phyloP scores from a whole-genome alignment of 2,797 vertebrate species.

The Acipenser oxyrinchus region DNA sequence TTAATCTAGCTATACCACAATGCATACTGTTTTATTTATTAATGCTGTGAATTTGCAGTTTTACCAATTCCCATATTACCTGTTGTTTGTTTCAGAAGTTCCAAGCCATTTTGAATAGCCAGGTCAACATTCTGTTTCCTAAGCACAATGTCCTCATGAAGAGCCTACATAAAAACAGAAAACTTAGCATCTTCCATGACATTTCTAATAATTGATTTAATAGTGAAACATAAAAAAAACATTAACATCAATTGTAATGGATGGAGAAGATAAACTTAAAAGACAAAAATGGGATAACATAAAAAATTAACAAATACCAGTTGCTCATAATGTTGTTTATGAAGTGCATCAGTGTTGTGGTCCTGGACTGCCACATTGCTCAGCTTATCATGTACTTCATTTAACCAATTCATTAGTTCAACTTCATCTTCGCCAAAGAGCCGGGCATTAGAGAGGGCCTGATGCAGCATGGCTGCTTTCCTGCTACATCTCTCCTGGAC shows the following conservation, averaged over 20 bases:
- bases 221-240: not conserved
- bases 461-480: constrained; percentile 82
- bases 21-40: too few relatives aligned
- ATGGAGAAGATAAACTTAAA: too few relatives aligned
- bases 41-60: too few relatives aligned
- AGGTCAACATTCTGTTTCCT: constrained; percentile 85
- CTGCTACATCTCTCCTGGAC: constrained; percentile 81
- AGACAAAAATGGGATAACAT: too few relatives aligned
- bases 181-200: too few relatives aligned
- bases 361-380: constrained; percentile 74
- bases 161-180: constrained; percentile 54
- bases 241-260: constrained; percentile 26
- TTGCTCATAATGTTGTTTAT: constrained; percentile 79
- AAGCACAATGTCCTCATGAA: constrained; percentile 83
- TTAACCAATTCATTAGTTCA: constrained; percentile 95
- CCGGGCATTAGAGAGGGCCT: constrained; percentile 88
- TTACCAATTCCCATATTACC: constrained; percentile 47
- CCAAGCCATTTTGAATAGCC: constrained; percentile 83
- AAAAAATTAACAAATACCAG: constrained; percentile 63
- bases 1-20: too few relatives aligned
- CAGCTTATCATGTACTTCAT: constrained; percentile 73
- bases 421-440: constrained; percentile 95
- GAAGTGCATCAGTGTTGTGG: constrained; percentile 68
- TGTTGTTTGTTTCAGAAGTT: constrained; percentile 94
- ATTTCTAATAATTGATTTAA: too few relatives aligned